Evolutionary conservation across 2,113 vertebrate species (phyloP), one percentile per base, ranked within the genome.

Genomic region (Pantherophis guttatus): DNA sequence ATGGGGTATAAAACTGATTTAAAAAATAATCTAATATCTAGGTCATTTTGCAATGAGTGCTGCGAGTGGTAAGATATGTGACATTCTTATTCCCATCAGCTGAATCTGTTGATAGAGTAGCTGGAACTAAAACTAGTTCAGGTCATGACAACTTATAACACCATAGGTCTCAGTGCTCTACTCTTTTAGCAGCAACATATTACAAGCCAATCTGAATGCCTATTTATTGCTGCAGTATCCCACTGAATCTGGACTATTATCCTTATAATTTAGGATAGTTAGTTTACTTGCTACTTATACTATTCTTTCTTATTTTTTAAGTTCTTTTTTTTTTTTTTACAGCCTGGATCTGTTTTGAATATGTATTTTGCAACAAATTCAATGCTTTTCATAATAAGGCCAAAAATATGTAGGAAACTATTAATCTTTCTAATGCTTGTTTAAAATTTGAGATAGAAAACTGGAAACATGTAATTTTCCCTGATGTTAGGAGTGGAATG

Each of bases 361-460:
- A 92, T 29, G 94, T 65, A 89, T 33, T 92, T 55, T 93, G 48
- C 87, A 91, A 94, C 24, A 92, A 86, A 95, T 92, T 50, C 75
- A 95, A 94, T 90, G 54, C 88, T 96, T 55, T 90, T 0, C 54
- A 93, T 90, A 91, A 89, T 91, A 94, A n/a, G 48, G 95, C 48
- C 95, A 86, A 52, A 95, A 59, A 93, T 58, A 15, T 54, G 54
- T 1, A 92, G 92, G 57, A 97, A 94, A 94, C 39, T 96, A 95
- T 86, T 93, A 89, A 91, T 92, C 33, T 96, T 94, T 92, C 95
- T 95, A 95, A 91, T 89, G 96, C 92, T 91, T 95, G 89, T 94
- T 95, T 95, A 94, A 97, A 97, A 95, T 53, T 95, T 52, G 94
- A 94, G 57, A 86, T 95, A 96, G 90, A 91, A 94, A 96, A 96